phyloP scores from a whole-genome alignment of 1,140 invertebrate genomes.

The Nasonia giraulti region DNA sequence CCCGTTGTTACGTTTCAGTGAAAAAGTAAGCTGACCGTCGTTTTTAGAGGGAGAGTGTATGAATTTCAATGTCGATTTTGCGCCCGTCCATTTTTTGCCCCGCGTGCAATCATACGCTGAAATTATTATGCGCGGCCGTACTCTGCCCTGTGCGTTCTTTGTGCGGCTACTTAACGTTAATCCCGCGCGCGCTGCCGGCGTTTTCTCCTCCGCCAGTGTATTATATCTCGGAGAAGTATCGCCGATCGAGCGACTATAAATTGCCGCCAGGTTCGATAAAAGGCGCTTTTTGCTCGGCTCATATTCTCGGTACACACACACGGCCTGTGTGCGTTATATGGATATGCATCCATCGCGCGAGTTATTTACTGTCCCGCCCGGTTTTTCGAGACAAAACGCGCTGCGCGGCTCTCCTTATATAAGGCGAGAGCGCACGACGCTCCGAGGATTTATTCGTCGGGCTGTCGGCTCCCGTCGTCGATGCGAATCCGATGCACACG shows the following conservation, averaged over 20 bases:
- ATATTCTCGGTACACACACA: neutral
- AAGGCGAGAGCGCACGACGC: neutral
- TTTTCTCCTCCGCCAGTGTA: neutral
- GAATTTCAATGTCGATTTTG: too few species aligned
- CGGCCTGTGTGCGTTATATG: too few species aligned
- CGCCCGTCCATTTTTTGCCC: too few species aligned
- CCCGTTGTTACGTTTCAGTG: neutral
- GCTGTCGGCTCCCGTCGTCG: too few species aligned
- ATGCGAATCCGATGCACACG: too few species aligned
- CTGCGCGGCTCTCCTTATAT: neutral
- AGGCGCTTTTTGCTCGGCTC: constrained; percentile 23
- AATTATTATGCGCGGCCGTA: too few species aligned
- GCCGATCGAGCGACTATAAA: constrained; percentile 31
- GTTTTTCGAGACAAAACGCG: constrained; percentile 18
- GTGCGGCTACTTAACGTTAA: constrained; percentile 18
- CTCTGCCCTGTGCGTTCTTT: neutral
- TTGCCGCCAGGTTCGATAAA: constrained; percentile 24
- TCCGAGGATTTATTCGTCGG: neutral
- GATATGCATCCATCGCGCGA: neutral
- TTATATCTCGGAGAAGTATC: constrained; percentile 10
- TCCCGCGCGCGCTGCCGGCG: neutral
- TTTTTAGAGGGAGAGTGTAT: too few species aligned
- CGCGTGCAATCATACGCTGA: too few species aligned
- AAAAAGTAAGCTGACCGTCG: neutral
- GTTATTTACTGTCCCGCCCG: constrained; percentile 34